Evolutionary conservation across 1,140 invertebrate genomes (phyloP).

Genomic region (Periplaneta americana): DNA sequence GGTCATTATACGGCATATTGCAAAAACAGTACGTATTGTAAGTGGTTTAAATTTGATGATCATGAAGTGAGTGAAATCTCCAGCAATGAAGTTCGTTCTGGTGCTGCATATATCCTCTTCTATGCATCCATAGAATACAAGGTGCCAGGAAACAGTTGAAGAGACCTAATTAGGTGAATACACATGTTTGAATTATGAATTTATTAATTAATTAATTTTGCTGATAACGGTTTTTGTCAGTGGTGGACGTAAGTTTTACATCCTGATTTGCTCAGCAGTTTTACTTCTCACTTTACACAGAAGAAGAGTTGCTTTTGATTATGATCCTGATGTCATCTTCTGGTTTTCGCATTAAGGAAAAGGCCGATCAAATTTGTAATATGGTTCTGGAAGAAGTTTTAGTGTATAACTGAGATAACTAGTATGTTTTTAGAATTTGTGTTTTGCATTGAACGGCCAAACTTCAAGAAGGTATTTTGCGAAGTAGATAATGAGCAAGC

Average conservation of each 20-base stretch:
- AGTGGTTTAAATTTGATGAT: constrained; percentile 91
- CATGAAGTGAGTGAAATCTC: constrained; percentile 71
- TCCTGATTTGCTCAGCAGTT: not conserved
- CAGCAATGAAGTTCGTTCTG: constrained; percentile 58
- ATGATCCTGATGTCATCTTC: not conserved
- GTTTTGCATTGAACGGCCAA: not conserved
- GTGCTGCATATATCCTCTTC: constrained; percentile 75
- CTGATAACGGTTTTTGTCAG: no score
- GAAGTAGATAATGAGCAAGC: no score
- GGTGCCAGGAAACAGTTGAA: not conserved
- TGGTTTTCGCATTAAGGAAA: not conserved
- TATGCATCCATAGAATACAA: constrained; percentile 38
- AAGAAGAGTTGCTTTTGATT: not conserved
- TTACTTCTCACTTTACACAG: no score
- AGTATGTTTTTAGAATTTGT: not conserved
- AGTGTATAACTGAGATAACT: not conserved
- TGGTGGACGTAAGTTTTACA: no score
- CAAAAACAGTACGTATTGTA: constrained; percentile 46
- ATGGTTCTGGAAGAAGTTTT: not conserved
- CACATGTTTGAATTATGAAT: not conserved
- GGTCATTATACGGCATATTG: constrained; percentile 85
- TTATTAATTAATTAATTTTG: no score
- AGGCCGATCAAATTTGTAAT: not conserved
- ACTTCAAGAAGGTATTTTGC: no score
- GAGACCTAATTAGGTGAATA: not conserved